Evolutionary conservation across 2,888 invertebrate genomes (phyloP).

Genomic region (Diabrotica balteata): DNA sequence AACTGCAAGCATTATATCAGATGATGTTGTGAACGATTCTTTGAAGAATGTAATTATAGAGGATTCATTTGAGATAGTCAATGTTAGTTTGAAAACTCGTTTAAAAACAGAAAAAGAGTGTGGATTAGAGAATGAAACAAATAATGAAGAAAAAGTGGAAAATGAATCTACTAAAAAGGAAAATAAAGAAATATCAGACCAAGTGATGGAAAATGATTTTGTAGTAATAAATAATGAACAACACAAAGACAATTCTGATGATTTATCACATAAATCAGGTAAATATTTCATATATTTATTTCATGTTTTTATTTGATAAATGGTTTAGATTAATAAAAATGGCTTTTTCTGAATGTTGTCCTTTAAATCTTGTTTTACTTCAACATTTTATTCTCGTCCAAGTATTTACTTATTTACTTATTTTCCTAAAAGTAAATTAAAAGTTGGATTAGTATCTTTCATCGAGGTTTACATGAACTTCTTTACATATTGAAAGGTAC

Average conservation of each 20-base stretch:
- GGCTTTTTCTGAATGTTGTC: background rate
- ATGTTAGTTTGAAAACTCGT: constrained; percentile 23
- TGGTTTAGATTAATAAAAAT: too few species aligned
- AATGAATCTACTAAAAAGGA: constrained; percentile 6
- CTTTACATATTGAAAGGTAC: too few species aligned
- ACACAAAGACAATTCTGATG: background rate
- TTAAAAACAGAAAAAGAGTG: constrained; percentile 2
- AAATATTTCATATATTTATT: background rate
- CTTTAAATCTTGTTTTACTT: background rate
- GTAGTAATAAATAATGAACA: background rate
- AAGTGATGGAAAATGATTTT: background rate
- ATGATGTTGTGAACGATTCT: constrained; percentile 24
- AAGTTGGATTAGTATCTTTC: too few species aligned
- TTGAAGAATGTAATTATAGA: constrained; percentile 26
- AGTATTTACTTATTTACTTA: too few species aligned
- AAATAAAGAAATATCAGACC: constrained; percentile 8
- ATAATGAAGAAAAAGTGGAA: too few species aligned
- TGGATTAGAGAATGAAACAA: too few species aligned
- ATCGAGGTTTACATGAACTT: too few species aligned
- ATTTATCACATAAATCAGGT: background rate
- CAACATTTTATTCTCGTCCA: too few species aligned
- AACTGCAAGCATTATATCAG: constrained; percentile 1
- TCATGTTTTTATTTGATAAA: too few species aligned
- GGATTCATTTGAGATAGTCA: constrained; percentile 27
- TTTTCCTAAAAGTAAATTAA: too few species aligned